Evolutionary conservation across 2,797 vertebrate species (phyloP), one percentile per base, ranked within the genome.

Genomic region (Cyclopterus lumpus): DNA sequence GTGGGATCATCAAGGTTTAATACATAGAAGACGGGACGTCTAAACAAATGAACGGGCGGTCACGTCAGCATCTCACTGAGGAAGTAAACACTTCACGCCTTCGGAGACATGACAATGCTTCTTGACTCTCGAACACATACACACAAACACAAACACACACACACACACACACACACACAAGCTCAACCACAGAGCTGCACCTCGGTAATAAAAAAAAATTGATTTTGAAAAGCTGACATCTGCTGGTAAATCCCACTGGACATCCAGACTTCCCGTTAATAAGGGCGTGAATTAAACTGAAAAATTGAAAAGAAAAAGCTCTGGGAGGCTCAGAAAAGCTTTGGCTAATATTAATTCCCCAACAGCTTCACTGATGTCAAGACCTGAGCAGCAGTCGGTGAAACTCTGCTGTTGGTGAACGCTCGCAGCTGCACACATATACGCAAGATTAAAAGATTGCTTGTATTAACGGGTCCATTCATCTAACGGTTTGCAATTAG

Each of bases 201-300:
- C 34, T n/a, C 18, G 6, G 55, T 89, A 80, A 89, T 78, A 73
- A 80, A 26, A 73, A 80, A 26, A 85, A 80, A 86, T 16, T 49
- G 36, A 68, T 74, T 79, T 55, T 87, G 88, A 91, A 82, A 82
- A 86, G 87, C 69, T 73, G 80, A 86, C 81, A 83, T 84, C 86
- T 88, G 82, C 75, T 30, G 64, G 14, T 40, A 79, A 85, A 81
- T 85, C 86, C 81, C 72, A 73, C 67, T 8, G 90, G 80, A 81
- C 81, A 54, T 24, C 40, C 2, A 58, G 74, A 76, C 74, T 54
- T 54, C 46, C 4, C 36, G 65, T 82, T 83, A 81, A 86, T 80
- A 48, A 77, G 65, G 58, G 15, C 7, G 1, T 40, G 36, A 83
- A 79, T 73, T 57, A 70, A 83, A 49, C 61, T 60, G 38, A 15